Evolutionary conservation across 35 echinoderm and acorn worm genomes (phyloP).

Genomic region (Acanthaster planci): DNA sequence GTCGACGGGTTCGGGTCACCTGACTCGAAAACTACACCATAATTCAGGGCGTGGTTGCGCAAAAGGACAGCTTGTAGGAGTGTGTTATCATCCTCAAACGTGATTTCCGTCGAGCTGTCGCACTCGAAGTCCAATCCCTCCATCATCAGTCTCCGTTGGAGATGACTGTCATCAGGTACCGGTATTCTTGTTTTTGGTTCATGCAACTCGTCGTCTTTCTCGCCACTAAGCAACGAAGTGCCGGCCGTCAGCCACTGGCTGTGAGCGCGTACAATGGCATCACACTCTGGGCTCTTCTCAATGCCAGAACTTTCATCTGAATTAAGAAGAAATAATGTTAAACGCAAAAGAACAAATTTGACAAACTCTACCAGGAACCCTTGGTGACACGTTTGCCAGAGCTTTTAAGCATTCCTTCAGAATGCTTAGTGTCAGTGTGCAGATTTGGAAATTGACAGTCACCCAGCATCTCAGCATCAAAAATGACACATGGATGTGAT

Average conservation of each 20-base stretch:
- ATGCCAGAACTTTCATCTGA: too few relatives aligned
- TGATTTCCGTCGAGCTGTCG: not conserved
- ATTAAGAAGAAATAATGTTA: too few relatives aligned
- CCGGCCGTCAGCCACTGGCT: not conserved
- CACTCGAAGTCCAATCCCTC: slow-evolving; percentile 33
- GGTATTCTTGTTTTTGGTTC: not conserved
- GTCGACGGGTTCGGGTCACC: not conserved
- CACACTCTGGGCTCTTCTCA: not conserved
- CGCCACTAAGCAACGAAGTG: not conserved
- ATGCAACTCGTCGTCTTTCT: not conserved
- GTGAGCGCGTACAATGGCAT: not conserved
- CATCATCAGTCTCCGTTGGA: not conserved
- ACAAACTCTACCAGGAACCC: too few relatives aligned
- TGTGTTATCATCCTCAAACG: slow-evolving; percentile 16
- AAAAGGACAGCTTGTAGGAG: slow-evolving; percentile 20
- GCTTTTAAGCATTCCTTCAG: too few relatives aligned
- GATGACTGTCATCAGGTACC: too few relatives aligned
- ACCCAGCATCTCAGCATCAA: too few relatives aligned
- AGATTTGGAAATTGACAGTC: too few relatives aligned
- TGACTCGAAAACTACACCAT: slow-evolving; percentile 20
- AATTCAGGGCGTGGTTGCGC: slow-evolving; percentile 28
- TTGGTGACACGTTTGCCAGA: too few relatives aligned
- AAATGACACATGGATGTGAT: too few relatives aligned
- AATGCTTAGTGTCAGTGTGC: too few relatives aligned
- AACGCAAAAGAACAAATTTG: too few relatives aligned